A percentile compares a stretch with the other conserved stretches of the same genome.
Conservation (phyloP, 2,113 vertebrate genomes). For the Oryzias melastigma region DNA sequence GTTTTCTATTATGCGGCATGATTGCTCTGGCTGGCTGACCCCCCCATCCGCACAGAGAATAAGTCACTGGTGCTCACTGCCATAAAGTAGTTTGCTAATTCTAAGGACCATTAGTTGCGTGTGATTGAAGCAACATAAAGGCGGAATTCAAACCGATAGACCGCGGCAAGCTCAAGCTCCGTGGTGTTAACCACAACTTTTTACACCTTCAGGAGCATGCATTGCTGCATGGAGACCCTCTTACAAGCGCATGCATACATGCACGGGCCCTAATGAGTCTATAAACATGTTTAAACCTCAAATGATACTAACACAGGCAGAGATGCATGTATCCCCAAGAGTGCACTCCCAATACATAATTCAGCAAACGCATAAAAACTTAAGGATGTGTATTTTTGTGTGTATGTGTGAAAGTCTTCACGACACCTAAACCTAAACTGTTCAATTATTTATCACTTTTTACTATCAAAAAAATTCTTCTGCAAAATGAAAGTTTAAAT, state of each 20-base stretch:
- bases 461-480: background rate
- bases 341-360: slow-evolving; percentile 60
- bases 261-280: background rate
- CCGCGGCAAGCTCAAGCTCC: background rate
- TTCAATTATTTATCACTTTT: background rate
- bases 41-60: slow-evolving; percentile 4
- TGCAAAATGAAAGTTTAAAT: slow-evolving; percentile 16
- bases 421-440: slow-evolving; percentile 6
- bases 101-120: no score
- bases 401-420: slow-evolving; percentile 18
- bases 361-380: slow-evolving; percentile 55
- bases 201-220: slow-evolving; percentile 15
- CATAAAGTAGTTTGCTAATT: no score
- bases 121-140: slow-evolving; percentile 8
- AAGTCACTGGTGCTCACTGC: no score
- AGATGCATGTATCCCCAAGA: slow-evolving; percentile 44
- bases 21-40: slow-evolving; percentile 34
- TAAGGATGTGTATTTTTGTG: slow-evolving; percentile 28
- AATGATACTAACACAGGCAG: slow-evolving; percentile 49
- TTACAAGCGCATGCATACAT: background rate
- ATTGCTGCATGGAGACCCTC: background rate
- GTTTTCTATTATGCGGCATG: slow-evolving; percentile 26
- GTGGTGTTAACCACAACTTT: slow-evolving; percentile 33
- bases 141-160: background rate
- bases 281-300: slow-evolving; percentile 41